Conservation (phyloP, 2,797 vertebrate genomes). For the Phoxinus dragarum region DNA sequence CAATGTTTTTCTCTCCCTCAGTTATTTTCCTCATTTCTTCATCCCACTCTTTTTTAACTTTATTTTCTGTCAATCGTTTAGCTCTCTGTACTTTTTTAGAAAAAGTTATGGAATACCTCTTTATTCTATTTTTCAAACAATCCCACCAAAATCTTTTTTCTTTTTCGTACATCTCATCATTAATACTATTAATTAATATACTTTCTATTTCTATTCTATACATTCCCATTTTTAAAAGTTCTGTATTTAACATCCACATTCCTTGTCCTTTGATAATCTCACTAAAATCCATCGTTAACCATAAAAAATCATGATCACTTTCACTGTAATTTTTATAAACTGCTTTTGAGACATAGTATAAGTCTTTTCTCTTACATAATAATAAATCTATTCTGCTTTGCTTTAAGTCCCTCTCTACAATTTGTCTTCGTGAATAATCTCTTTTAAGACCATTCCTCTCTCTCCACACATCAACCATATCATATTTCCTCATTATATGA, state of each 20-base stretch:
- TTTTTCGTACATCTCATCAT: background rate
- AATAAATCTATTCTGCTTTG: constrained; percentile 28
- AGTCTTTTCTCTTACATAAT: background rate
- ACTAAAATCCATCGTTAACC: background rate
- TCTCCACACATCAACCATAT: background rate
- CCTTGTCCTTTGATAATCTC: background rate
- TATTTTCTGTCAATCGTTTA: background rate
- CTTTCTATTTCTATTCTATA: background rate
- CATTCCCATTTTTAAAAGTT: background rate
- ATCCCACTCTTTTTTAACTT: background rate
- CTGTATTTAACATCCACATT: constrained; percentile 14
- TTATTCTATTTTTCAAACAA: background rate
- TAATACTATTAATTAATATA: background rate
- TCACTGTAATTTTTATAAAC: background rate
- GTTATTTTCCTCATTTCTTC: background rate
- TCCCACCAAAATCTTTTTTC: constrained; percentile 7
- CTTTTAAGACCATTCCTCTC: background rate
- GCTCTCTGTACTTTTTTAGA: background rate
- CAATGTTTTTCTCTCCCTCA: background rate
- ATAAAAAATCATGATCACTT: constrained; percentile 14
- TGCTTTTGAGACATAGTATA: background rate
- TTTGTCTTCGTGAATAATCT: too few species aligned
- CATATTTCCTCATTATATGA: background rate
- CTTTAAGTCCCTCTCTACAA: background rate
- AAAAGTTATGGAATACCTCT: background rate